A percentile compares a stretch with the other conserved stretches of the same genome.
Evolutionary conservation across 2,888 invertebrate genomes (phyloP).

Genomic region (Brenthis hecate): DNA sequence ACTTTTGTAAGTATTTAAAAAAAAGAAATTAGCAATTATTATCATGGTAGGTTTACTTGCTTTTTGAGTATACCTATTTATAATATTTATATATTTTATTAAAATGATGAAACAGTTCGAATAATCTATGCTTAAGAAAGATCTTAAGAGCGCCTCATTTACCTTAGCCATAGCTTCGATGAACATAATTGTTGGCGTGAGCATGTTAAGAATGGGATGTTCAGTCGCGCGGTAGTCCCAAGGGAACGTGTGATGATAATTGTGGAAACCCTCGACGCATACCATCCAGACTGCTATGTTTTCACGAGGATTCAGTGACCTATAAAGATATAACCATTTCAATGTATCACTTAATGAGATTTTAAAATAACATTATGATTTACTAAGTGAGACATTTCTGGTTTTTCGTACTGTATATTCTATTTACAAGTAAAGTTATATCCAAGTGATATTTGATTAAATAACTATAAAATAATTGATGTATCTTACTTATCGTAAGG

Average conservation of each 20-base stretch:
- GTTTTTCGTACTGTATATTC: too few species aligned
- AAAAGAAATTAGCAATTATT: too few species aligned
- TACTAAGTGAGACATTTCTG: too few species aligned
- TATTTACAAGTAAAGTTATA: too few species aligned
- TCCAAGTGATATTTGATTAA: too few species aligned
- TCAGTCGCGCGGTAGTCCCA: slow-evolving; percentile 89
- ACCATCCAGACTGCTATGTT: slow-evolving; percentile 86
- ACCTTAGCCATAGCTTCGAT: slow-evolving; percentile 87
- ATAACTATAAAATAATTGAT: background rate
- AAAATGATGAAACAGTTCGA: background rate
- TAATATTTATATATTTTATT: too few species aligned
- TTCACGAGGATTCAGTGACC: slow-evolving; percentile 87
- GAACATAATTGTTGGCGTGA: slow-evolving; percentile 86
- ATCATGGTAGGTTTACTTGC: too few species aligned
- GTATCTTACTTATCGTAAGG: slow-evolving; percentile 91
- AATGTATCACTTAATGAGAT: too few species aligned
- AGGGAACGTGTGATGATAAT: slow-evolving; percentile 92
- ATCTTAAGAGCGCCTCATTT: slow-evolving; percentile 34
- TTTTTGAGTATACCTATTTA: too few species aligned
- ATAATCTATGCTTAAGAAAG: background rate
- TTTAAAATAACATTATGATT: too few species aligned
- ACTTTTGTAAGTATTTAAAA: background rate
- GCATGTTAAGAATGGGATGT: slow-evolving; percentile 83
- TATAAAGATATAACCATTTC: slow-evolving; percentile 38
- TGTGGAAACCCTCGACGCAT: slow-evolving; percentile 92